Conservation (phyloP, 2,888 invertebrate species). For the Synanthedon tipuliformis region DNA sequence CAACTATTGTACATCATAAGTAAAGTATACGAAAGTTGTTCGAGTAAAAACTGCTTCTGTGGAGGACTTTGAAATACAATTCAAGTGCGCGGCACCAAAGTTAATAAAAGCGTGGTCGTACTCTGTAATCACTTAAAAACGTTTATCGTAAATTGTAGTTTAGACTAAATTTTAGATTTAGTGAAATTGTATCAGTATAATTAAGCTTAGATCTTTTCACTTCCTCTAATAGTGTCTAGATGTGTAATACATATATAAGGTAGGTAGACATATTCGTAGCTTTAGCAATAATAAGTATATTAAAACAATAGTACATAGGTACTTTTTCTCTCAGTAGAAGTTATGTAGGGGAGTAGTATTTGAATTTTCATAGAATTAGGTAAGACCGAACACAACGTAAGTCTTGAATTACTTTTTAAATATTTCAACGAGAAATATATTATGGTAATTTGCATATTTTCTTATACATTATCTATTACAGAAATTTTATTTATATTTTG, state of each 20-base stretch:
- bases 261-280: not conserved
- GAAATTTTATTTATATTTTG: too few species aligned
- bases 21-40: conserved; percentile 8
- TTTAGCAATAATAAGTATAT: not conserved
- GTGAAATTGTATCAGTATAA: conserved; percentile 18
- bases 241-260: conserved; percentile 4
- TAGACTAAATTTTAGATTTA: conserved; percentile 19
- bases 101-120: conserved; percentile 22
- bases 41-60: not conserved
- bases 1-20: conserved; percentile 18
- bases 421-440: too few species aligned
- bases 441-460: too few species aligned
- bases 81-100: conserved; percentile 17
- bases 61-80: not conserved
- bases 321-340: not conserved
- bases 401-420: too few species aligned
- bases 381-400: conserved; percentile 34
- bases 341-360: conserved; percentile 26
- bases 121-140: conserved; percentile 34
- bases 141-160: conserved; percentile 47
- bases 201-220: conserved; percentile 26
- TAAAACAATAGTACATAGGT: not conserved
- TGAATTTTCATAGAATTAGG: conserved; percentile 48
- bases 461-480: too few species aligned
- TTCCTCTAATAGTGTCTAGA: conserved; percentile 25